A percentile compares a stretch with the other conserved stretches of the same genome.
Evolutionary conservation across 2,113 vertebrate genomes (phyloP).

Genomic region (Zosterops lateralis): DNA sequence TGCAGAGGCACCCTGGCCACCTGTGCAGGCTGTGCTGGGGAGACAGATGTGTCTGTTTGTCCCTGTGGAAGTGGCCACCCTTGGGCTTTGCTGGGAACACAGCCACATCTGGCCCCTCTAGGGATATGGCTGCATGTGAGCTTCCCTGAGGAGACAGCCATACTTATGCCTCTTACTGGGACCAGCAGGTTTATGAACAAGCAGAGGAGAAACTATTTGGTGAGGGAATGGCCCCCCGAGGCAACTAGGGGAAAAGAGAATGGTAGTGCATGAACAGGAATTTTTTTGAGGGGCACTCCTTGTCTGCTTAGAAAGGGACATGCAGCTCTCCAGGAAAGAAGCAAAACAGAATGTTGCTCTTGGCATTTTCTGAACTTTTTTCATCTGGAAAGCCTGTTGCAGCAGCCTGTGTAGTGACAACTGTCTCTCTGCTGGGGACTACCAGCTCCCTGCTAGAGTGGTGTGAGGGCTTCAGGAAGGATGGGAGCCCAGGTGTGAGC

Average conservation of each 20-base stretch:
- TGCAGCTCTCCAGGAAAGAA: background rate
- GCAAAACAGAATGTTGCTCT: background rate
- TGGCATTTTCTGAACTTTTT: background rate
- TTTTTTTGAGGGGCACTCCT: background rate
- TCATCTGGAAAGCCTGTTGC: background rate
- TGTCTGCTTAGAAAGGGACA: background rate
- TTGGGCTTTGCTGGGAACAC: background rate
- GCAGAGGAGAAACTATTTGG: background rate
- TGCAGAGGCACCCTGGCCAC: fast-evolving
- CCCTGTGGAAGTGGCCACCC: background rate
- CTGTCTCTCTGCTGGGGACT: background rate
- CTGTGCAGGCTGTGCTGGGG: fast-evolving
- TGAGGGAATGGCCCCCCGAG: background rate
- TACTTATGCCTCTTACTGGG: background rate
- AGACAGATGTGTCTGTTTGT: background rate
- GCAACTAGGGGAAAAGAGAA: fast-evolving
- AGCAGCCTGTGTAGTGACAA: fast-evolving
- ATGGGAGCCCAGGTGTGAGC: background rate
- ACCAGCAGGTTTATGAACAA: background rate
- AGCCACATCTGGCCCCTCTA: background rate
- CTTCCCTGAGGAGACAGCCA: fast-evolving
- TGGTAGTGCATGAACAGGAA: background rate
- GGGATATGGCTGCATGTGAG: fast-evolving
- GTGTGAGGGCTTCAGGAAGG: background rate
- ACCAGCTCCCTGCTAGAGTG: background rate